These are phyloP conservation scores for Conus betulinus DNA, from an alignment of 1,140 invertebrate species.

Conservation along the genomic window DNA sequence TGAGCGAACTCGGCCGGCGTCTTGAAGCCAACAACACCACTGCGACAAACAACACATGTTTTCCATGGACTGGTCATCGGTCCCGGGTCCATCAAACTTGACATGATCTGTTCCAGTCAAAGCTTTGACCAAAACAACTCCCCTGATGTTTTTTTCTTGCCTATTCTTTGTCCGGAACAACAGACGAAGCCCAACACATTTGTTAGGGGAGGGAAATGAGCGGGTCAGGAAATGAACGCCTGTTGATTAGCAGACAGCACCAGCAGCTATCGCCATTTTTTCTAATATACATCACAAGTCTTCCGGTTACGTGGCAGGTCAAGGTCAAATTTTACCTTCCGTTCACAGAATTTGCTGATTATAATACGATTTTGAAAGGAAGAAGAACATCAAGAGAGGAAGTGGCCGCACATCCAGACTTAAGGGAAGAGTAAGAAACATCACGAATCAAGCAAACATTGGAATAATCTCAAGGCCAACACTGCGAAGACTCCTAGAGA, in stretches of 20 bases:
- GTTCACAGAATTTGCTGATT: no score
- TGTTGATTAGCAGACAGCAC: constrained; percentile 34
- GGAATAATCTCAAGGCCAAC: no score
- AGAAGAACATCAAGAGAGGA: no score
- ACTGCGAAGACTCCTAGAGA: no score
- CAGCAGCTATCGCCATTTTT: constrained; percentile 36
- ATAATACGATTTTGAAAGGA: no score
- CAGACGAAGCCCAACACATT: background rate
- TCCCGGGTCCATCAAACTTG: constrained; percentile 18
- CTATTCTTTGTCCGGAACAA: no score
- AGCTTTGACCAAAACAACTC: background rate
- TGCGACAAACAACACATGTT: constrained; percentile 62
- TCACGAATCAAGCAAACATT: no score
- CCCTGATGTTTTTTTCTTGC: background rate
- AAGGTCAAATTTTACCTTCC: constrained; percentile 17
- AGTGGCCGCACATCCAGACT: no score
- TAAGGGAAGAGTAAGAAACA: no score
- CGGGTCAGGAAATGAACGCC: background rate
- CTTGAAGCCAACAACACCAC: constrained; percentile 60
- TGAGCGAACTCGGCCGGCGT: constrained; percentile 77
- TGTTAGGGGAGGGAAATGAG: background rate
- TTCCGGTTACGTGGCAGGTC: constrained; percentile 42
- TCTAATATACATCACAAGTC: constrained; percentile 1
- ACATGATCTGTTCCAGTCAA: constrained; percentile 31
- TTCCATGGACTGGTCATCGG: constrained; percentile 57